Evolutionary conservation across 2,888 invertebrate species (phyloP), one percentile per base, ranked within the genome.

Genomic region (Arrhopalites spinosus): DNA sequence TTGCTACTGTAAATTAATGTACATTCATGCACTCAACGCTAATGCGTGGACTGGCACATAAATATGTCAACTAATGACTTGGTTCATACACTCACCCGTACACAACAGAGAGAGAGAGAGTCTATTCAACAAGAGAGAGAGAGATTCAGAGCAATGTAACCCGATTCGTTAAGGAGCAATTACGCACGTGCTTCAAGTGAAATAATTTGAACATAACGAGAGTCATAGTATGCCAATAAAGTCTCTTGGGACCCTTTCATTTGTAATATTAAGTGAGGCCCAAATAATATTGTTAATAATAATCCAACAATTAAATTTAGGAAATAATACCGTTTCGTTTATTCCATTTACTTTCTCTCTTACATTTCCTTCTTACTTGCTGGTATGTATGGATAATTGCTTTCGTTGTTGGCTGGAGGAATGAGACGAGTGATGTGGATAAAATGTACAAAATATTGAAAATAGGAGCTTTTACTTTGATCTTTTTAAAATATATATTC

Each of bases 101-200:
- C n/a, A n/a, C n/a, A n/a, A n/a, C n/a, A n/a, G n/a, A n/a, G n/a
- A n/a, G n/a, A n/a, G n/a, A n/a, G n/a, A n/a, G n/a, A n/a, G n/a
- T n/a, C n/a, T n/a, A n/a, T n/a, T n/a, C n/a, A n/a, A n/a, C n/a
- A n/a, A n/a, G n/a, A n/a, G n/a, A n/a, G n/a, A n/a, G n/a, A n/a
- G n/a, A n/a, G n/a, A n/a, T n/a, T n/a, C n/a, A n/a, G n/a, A n/a
- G n/a, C n/a, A n/a, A n/a, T n/a, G n/a, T n/a, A n/a, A n/a, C n/a
- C n/a, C n/a, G n/a, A n/a, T 64, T 29, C 27, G 23, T 59, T 59
- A 59, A 25, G 23, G 11, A 20, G 59, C 20, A 64, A 64, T 64
- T 64, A 66, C 66, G 66, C 43, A 66, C 17, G 66, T 66, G 66
- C 66, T 20, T 66, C 36, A 20, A 36, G 23, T 59, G 59, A 20